Evolutionary conservation across 2,797 vertebrate species (phyloP), one percentile per base, ranked within the genome.

Genomic region (Aulostomus chinensis): DNA sequence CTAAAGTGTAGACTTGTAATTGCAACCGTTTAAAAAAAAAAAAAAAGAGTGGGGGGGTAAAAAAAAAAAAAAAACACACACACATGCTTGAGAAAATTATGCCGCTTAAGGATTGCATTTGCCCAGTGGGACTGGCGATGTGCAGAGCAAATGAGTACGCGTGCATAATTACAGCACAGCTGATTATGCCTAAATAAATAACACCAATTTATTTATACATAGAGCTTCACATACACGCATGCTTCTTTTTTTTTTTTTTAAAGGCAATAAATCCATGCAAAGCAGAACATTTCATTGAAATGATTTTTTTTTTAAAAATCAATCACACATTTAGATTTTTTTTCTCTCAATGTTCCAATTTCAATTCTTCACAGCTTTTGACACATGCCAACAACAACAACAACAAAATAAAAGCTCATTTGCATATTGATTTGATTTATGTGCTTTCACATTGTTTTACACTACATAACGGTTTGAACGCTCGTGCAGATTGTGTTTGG

Each of bases 1-100:
- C 75, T 85, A 80, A 84, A 89, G 82, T 76, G 13, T 69, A 82
- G 80, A 84, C 82, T 86, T 80, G 80, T 84, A 88, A 88, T 88
- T 88, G 82, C 78, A 86, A 83, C 61, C 76, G 61, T 85, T 88
- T 79, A 84, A 85, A 34, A 21, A 18, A 45, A 31, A 20, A 30
- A 21, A 32, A 32, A 33, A 33, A 20, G 1, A 4, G 4, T 55
- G 57, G 62, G 59, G 65, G 71, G 65, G 65, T 34, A 41, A 60
- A 74, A 57, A 74, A 68, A 65, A n/a, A n/a, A n/a, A n/a, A n/a
- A n/a, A n/a, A n/a, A n/a, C n/a, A n/a, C n/a, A n/a, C 49, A 83
- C 54, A 50, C 71, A 49, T 55, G 65, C 60, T 72, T 73, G 53
- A 55, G 75, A 74, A 87, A 85, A 87, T 87, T 37, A 80, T 81